Evolutionary conservation across 2,113 vertebrate species (phyloP).

Genomic region (Setophaga kirtlandii): DNA sequence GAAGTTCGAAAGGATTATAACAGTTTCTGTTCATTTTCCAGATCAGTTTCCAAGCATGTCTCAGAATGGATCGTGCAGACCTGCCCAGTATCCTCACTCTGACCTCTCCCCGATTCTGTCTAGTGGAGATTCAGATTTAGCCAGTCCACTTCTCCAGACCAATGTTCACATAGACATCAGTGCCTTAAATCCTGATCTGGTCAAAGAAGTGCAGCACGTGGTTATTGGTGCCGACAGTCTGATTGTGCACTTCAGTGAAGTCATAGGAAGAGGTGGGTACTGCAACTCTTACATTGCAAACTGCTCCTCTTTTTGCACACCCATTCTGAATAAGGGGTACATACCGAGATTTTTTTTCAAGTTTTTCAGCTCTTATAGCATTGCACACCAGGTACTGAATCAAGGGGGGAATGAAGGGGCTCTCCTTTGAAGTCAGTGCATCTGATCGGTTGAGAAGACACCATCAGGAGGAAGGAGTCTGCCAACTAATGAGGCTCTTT

Average conservation of each 20-base stretch:
- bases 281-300: not conserved
- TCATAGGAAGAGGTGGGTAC: conserved; percentile 95
- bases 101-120: conserved; percentile 89
- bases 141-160: conserved; percentile 88
- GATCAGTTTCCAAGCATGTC: conserved; percentile 90
- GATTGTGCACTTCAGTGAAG: conserved; percentile 90
- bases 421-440: not conserved
- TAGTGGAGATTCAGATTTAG: conserved; percentile 87
- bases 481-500: not conserved
- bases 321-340: not conserved
- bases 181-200: conserved; percentile 91
- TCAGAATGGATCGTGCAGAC: conserved; percentile 86
- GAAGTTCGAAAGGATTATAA: not conserved
- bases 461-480: not conserved
- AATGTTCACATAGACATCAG: conserved; percentile 90
- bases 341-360: not conserved
- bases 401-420: not conserved
- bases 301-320: not conserved
- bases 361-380: not conserved
- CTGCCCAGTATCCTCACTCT: conserved; percentile 84
- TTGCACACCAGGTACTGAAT: not conserved
- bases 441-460: not conserved
- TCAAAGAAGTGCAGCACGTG: conserved; percentile 94
- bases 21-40: conserved; percentile 70
- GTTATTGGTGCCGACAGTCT: conserved; percentile 91